Evolutionary conservation across 2,888 invertebrate genomes (phyloP).

Genomic region (Melanophora roralis): DNA sequence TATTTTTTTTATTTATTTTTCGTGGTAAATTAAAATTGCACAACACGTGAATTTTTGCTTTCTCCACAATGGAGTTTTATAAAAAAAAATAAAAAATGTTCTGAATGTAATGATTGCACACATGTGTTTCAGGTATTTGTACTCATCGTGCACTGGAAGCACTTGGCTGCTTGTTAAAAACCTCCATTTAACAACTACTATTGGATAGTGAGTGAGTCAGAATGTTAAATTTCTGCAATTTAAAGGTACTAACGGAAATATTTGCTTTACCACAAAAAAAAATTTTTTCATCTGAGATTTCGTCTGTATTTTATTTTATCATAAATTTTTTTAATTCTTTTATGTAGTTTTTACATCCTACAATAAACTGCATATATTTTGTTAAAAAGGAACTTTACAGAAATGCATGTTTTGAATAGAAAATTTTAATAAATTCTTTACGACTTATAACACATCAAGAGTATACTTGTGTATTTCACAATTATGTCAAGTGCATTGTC

Average conservation of each 20-base stretch:
- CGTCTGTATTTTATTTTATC: neutral
- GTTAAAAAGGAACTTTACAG: too few species aligned
- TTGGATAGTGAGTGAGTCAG: neutral
- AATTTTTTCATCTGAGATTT: neutral
- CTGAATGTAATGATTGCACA: constrained; percentile 13
- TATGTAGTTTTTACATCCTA: neutral
- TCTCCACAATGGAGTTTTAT: constrained; percentile 46
- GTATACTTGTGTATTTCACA: too few species aligned
- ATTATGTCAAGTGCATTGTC: too few species aligned
- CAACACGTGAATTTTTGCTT: constrained; percentile 53
- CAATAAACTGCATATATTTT: neutral
- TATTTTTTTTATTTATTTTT: constrained; percentile 31
- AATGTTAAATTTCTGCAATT: constrained; percentile 23
- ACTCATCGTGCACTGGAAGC: neutral
- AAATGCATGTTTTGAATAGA: too few species aligned
- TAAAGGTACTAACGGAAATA: constrained; percentile 47
- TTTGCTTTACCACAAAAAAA: constrained; percentile 37
- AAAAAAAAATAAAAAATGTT: constrained; percentile 46
- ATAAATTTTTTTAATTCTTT: neutral
- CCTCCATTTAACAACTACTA: constrained; percentile 31
- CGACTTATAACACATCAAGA: too few species aligned
- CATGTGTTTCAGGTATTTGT: neutral
- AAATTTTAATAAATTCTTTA: too few species aligned
- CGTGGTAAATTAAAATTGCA: constrained; percentile 48
- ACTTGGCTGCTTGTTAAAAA: constrained; percentile 29